Evolutionary conservation across 1,140 invertebrate species (phyloP).

Genomic region (Drosophila sp.): DNA sequence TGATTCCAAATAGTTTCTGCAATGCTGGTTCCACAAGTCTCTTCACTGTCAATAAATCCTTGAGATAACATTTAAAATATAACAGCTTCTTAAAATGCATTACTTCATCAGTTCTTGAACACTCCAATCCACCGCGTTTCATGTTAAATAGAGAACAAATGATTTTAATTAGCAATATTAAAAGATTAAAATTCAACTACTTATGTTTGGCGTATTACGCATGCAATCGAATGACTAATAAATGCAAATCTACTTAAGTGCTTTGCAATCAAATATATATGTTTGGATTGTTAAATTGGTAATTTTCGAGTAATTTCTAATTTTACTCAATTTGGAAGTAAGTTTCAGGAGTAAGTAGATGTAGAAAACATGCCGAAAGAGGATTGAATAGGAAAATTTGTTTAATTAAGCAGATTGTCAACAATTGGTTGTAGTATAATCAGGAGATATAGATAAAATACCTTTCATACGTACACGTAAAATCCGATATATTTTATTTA

Average conservation of each 20-base stretch:
- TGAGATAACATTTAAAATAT: not conserved
- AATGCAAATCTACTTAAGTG: conserved; percentile 28
- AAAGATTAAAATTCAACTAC: not conserved
- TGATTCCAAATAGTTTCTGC: not conserved
- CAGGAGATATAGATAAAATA: conserved; percentile 25
- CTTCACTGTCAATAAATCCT: not conserved
- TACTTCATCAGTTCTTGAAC: not conserved
- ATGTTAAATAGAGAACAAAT: conserved; percentile 4
- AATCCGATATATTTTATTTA: conserved; percentile 32
- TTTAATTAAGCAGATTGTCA: conserved; percentile 43
- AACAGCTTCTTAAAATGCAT: not conserved
- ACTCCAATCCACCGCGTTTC: conserved; percentile 12
- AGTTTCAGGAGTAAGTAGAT: conserved; percentile 38
- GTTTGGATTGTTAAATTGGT: conserved; percentile 13
- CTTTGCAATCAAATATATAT: conserved; percentile 28
- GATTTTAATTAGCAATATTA: not conserved
- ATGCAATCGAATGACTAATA: conserved; percentile 29
- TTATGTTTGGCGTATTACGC: conserved; percentile 9
- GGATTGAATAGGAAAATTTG: conserved; percentile 31
- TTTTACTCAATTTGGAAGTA: conserved; percentile 47
- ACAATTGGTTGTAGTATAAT: conserved; percentile 25
- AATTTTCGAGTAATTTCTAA: conserved; percentile 30
- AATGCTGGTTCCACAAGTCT: not conserved
- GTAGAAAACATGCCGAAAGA: conserved; percentile 62
- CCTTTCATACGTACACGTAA: conserved; percentile 66